Conservation (phyloP, 1,140 invertebrate species). For the Colletes latitarsis region DNA sequence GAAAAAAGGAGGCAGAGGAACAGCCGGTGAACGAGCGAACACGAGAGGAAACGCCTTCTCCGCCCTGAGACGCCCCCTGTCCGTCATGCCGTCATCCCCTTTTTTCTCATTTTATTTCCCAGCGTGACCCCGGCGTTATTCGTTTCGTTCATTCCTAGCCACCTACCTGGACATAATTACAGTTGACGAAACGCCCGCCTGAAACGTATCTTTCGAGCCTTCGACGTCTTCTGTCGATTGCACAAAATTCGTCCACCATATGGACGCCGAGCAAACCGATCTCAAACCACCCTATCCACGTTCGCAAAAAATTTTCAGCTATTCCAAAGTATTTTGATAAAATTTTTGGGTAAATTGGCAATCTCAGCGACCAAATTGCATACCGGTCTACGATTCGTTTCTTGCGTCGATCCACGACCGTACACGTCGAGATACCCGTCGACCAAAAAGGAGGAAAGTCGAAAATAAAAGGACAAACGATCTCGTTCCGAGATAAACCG, state of each 20-base stretch:
- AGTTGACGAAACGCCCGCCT: slow-evolving; percentile 71
- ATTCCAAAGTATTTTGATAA: too few relatives aligned
- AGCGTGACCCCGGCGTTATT: slow-evolving; percentile 80
- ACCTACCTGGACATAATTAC: slow-evolving; percentile 72
- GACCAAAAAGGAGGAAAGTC: neutral
- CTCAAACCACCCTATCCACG: too few relatives aligned
- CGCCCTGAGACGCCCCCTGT: slow-evolving; percentile 77
- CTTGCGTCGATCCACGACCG: neutral
- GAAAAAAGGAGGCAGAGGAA: slow-evolving; percentile 47
- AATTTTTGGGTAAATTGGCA: too few relatives aligned
- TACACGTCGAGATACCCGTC: too few relatives aligned
- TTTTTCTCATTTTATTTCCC: slow-evolving; percentile 80
- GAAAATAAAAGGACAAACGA: slow-evolving; percentile 1
- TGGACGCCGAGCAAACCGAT: too few relatives aligned
- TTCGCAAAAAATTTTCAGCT: too few relatives aligned
- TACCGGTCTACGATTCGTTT: neutral
- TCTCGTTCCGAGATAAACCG: slow-evolving; percentile 13
- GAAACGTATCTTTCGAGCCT: slow-evolving; percentile 44
- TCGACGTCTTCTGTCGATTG: neutral
- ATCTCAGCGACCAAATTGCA: too few relatives aligned
- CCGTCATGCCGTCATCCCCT: slow-evolving; percentile 74
- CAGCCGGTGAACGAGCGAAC: slow-evolving; percentile 72
- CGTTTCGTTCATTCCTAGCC: slow-evolving; percentile 58
- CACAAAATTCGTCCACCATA: neutral
- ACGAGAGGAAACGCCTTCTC: slow-evolving; percentile 70